A percentile compares a stretch with the other conserved stretches of the same genome.
Conservation (phyloP, 2,113 vertebrate species). For the Bufo bufo region DNA sequence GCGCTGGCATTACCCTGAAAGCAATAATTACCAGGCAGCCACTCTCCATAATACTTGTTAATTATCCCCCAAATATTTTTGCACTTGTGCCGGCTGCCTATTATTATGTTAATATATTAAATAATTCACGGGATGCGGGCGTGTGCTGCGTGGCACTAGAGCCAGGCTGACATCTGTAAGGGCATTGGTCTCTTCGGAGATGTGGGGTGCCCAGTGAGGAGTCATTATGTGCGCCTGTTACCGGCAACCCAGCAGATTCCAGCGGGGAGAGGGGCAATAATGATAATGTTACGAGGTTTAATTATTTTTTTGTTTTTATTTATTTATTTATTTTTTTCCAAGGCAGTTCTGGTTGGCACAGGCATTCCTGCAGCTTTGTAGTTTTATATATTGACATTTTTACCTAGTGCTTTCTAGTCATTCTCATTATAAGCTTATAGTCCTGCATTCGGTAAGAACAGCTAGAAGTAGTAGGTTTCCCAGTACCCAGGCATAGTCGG, state of each 20-base stretch:
- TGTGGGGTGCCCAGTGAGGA: not conserved
- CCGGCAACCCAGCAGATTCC: constrained; percentile 3
- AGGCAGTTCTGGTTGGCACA: not conserved
- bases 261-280: not conserved
- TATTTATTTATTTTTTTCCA: too few relatives aligned
- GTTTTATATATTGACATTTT: too few relatives aligned
- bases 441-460: too few relatives aligned
- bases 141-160: constrained; percentile 32
- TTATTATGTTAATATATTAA: constrained; percentile 46
- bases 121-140: constrained; percentile 38
- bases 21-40: not conserved
- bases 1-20: not conserved
- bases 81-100: not conserved
- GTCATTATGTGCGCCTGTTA: not conserved
- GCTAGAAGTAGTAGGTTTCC: not conserved
- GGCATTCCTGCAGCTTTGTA: not conserved
- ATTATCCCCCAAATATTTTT: constrained; percentile 41
- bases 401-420: too few relatives aligned
- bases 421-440: too few relatives aligned
- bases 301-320: not conserved
- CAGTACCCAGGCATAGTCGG: not conserved
- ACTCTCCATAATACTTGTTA: constrained; percentile 3
- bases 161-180: not conserved
- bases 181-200: not conserved
- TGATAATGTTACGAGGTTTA: not conserved